Percentiles rank a stretch among this genome's conserved stretches.
These are phyloP conservation scores for Drosophila fulvimacula DNA, from an alignment of 2,888 invertebrate species.

Conservation along the genomic window DNA sequence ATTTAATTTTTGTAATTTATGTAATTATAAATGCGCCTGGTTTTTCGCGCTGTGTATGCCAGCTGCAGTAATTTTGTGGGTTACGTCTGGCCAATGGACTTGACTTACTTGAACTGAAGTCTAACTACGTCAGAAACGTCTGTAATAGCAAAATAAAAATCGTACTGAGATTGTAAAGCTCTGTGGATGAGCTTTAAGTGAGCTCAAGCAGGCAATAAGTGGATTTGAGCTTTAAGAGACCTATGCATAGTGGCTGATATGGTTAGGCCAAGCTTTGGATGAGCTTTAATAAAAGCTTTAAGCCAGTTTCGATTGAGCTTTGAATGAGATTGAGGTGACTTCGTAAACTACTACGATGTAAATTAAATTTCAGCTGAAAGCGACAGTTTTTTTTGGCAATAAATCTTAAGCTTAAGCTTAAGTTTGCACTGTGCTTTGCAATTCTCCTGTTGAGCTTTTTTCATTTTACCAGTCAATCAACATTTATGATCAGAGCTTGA, in stretches of 20 bases:
- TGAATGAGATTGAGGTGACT: too few species aligned
- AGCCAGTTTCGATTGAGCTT: too few species aligned
- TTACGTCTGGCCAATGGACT: conserved; percentile 6
- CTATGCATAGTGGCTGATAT: too few species aligned
- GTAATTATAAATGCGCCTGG: conserved; percentile 25
- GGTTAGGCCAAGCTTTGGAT: too few species aligned
- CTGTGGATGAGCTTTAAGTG: neutral
- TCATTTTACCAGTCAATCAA: neutral
- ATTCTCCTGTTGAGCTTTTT: neutral
- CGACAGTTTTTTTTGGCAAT: too few species aligned
- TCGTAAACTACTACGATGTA: too few species aligned
- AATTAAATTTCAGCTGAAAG: too few species aligned
- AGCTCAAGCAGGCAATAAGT: neutral
- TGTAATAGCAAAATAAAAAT: neutral
- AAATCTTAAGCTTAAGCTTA: neutral
- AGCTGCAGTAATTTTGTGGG: conserved; percentile 2
- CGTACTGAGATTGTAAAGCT: neutral
- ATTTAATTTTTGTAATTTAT: conserved; percentile 26
- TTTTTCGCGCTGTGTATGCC: neutral
- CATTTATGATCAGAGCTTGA: neutral
- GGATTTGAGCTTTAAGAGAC: neutral
- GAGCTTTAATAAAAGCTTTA: neutral
- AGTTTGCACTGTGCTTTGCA: neutral
- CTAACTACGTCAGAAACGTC: neutral
- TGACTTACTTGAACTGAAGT: neutral